Percentiles rank a stretch among this genome's conserved stretches.
Evolutionary conservation across 1,140 invertebrate species (phyloP).

Genomic region (Drosophila sechellia): DNA sequence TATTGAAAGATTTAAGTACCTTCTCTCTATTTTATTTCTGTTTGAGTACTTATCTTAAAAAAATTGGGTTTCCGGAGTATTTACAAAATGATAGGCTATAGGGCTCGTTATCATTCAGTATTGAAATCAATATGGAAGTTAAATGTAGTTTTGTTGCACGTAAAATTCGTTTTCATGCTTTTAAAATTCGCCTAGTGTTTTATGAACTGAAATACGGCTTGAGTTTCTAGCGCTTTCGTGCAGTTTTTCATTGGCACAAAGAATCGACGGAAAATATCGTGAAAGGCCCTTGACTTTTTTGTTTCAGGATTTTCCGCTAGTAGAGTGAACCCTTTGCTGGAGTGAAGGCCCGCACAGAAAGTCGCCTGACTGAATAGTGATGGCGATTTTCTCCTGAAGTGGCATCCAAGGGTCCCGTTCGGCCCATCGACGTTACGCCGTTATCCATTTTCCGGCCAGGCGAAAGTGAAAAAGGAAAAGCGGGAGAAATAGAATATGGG

Average conservation of each 20-base stretch:
- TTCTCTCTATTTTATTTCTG: too few relatives aligned
- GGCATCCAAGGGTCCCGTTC: slow-evolving; percentile 43
- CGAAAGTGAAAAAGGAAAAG: background rate
- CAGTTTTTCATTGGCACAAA: background rate
- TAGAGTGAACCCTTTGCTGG: background rate
- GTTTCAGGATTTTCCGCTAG: background rate
- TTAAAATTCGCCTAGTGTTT: background rate
- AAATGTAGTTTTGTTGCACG: too few relatives aligned
- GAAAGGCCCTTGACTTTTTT: background rate
- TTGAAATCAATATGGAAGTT: background rate
- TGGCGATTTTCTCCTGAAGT: slow-evolving; percentile 34
- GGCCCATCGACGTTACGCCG: slow-evolving; percentile 34
- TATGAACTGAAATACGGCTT: background rate
- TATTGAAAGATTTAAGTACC: too few relatives aligned
- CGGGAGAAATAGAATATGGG: background rate
- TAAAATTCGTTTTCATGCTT: background rate
- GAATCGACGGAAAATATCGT: background rate
- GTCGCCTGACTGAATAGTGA: background rate
- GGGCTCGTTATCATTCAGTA: too few relatives aligned
- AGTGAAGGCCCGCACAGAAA: background rate
- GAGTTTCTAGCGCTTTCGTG: background rate
- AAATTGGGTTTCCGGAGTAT: too few relatives aligned
- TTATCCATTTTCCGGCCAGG: slow-evolving; percentile 13
- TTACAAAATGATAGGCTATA: too few relatives aligned
- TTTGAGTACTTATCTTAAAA: too few relatives aligned